phyloP scores from a whole-genome alignment of 1,140 invertebrate species.

The Coptotermes formosanus region DNA sequence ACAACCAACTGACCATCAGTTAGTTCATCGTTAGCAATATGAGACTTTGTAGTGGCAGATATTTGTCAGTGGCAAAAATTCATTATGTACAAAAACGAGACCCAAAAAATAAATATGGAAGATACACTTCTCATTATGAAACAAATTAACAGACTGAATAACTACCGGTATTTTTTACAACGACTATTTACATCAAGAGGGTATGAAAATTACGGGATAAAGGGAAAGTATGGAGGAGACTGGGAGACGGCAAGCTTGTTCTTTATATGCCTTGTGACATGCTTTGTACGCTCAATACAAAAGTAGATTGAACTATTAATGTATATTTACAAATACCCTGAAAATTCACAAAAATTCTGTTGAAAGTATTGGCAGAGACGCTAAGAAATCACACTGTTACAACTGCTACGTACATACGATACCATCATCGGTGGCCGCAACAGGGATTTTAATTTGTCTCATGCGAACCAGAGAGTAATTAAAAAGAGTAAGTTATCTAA shows the following conservation, averaged over 20 bases:
- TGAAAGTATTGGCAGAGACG: conserved; percentile 36
- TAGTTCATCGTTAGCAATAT: not conserved
- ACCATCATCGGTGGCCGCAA: conserved; percentile 27
- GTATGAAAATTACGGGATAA: conserved; percentile 24
- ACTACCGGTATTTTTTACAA: conserved; percentile 35
- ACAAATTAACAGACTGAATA: conserved; percentile 34
- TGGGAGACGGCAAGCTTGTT: conserved; percentile 21
- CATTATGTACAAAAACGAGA: conserved; percentile 38
- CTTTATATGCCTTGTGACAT: conserved; percentile 6
- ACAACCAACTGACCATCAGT: not conserved
- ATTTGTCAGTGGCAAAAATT: conserved; percentile 30
- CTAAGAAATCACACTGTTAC: conserved; percentile 30
- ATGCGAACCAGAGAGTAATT: conserved; percentile 27
- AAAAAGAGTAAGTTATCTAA: conserved; percentile 29
- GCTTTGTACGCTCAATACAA: conserved; percentile 30
- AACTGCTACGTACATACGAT: conserved; percentile 29
- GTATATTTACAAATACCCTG: conserved; percentile 36
- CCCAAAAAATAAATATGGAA: conserved; percentile 39
- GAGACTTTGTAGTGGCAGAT: conserved; percentile 20
- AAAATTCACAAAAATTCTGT: conserved; percentile 35
- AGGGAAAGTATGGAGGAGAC: conserved; percentile 23
- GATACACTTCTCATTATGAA: conserved; percentile 36
- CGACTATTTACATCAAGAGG: conserved; percentile 35
- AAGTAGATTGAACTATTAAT: conserved; percentile 35
- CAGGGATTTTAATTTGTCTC: conserved; percentile 30